Conservation (phyloP, 2,113 vertebrate species). For the Progne subis region DNA sequence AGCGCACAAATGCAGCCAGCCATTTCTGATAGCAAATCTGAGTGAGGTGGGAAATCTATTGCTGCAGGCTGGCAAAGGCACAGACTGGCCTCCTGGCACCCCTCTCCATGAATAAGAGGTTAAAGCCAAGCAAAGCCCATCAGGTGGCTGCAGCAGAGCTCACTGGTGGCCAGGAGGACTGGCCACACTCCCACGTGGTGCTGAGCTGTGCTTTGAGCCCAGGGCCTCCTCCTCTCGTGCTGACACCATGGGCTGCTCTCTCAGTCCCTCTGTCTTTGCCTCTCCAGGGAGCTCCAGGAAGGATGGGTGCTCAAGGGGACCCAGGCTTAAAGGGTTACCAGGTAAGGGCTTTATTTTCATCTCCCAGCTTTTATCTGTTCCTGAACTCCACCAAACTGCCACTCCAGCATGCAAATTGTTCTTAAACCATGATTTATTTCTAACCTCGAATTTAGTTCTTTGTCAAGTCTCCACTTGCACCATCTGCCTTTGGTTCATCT, state of each 20-base stretch:
- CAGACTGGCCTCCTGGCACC: not conserved
- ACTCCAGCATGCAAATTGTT: not conserved
- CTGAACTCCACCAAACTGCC: not conserved
- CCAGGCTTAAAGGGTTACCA: constrained; percentile 89
- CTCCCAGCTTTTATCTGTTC: not conserved
- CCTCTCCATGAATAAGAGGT: not conserved
- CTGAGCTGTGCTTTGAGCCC: not conserved
- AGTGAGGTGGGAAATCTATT: not conserved
- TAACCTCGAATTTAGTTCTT: not conserved
- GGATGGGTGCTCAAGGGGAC: constrained; percentile 94
- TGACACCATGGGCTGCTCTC: not conserved
- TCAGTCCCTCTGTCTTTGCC: not conserved
- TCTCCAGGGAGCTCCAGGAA: constrained; percentile 88
- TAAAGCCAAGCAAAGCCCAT: not conserved
- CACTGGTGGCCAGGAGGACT: not conserved
- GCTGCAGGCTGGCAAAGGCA: not conserved
- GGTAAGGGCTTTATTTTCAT: constrained; percentile 68
- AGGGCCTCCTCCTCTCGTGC: not conserved
- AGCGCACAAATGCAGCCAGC: not conserved
- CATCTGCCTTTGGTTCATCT: not conserved
- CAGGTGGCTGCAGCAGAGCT: not conserved
- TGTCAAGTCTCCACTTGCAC: not conserved
- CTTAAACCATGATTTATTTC: not conserved
- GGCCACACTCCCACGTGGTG: not conserved
- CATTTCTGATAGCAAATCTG: not conserved